Conservation (phyloP, 2,113 vertebrate genomes). For the Gallinago jamesoni region DNA sequence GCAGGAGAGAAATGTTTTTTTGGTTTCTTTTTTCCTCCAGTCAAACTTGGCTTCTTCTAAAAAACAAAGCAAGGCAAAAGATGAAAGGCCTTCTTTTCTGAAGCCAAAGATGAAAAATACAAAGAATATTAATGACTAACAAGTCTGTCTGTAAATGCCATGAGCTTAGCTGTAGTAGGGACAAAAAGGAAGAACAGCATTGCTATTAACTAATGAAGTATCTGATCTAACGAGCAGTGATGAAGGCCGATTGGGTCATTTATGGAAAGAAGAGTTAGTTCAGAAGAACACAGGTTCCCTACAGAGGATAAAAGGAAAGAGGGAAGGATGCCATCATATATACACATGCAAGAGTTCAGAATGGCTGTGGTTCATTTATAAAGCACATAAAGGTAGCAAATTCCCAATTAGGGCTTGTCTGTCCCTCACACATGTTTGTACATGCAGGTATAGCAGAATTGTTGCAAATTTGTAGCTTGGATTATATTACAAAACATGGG, state of each 20-base stretch:
- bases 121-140: slow-evolving; percentile 66
- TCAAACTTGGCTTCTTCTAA: slow-evolving; percentile 55
- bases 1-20: slow-evolving; percentile 32
- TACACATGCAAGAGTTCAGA: background rate
- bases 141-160: slow-evolving; percentile 35
- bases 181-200: slow-evolving; percentile 14
- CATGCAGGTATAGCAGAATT: rapidly evolving
- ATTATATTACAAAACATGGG: background rate
- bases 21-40: slow-evolving; percentile 54
- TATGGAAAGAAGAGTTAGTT: background rate
- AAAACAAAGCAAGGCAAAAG: slow-evolving; percentile 61
- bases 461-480: background rate
- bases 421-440: background rate
- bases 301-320: background rate
- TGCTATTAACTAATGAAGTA: slow-evolving; percentile 46
- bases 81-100: slow-evolving; percentile 58
- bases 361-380: background rate
- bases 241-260: slow-evolving; percentile 15
- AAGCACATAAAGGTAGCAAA: background rate
- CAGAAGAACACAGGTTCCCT: background rate
- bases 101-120: slow-evolving; percentile 65
- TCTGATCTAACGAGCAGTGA: background rate
- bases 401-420: background rate
- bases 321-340: background rate
- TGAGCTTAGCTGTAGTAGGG: background rate